These are phyloP conservation scores for Drosophila prolongata DNA, from an alignment of 2,888 invertebrate species.

Conservation along the genomic window DNA sequence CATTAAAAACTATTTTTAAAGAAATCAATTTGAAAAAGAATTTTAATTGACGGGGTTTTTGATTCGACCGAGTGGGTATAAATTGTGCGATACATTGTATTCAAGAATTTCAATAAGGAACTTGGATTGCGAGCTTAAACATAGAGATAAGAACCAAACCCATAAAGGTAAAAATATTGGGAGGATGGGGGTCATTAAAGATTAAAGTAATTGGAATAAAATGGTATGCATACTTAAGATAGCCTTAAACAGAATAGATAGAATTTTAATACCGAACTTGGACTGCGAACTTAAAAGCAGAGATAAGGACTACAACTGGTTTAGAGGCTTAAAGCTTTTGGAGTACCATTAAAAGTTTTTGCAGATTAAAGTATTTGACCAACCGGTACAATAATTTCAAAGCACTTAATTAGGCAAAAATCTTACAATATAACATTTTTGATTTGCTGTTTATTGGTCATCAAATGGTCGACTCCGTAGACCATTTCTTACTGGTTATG, in stretches of 20 bases:
- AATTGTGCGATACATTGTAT: background rate
- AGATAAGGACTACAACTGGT: no score
- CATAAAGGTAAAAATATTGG: conserved; percentile 4
- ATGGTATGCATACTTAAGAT: background rate
- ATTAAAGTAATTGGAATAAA: conserved; percentile 8
- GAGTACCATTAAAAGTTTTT: background rate
- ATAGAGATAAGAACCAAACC: conserved; percentile 2
- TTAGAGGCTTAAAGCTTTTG: background rate
- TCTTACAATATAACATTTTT: conserved; percentile 7
- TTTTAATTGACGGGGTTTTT: conserved; percentile 14
- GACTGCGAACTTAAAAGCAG: background rate
- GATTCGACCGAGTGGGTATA: conserved; percentile 1
- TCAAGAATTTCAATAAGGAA: conserved; percentile 14
- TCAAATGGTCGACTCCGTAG: conserved; percentile 28
- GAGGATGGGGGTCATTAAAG: background rate
- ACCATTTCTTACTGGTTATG: conserved; percentile 44
- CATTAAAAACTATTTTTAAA: conserved; percentile 61
- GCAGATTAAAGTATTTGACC: conserved; percentile 9
- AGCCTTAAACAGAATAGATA: background rate
- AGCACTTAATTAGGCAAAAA: background rate
- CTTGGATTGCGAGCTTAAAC: conserved; percentile 8
- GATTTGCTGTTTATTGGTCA: conserved; percentile 32
- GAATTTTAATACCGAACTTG: background rate
- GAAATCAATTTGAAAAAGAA: conserved; percentile 41
- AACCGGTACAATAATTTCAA: background rate